Percentiles rank a stretch among this genome's conserved stretches.
Conservation (phyloP, 1,140 invertebrate species). For the Ostrea denselamellosa region DNA sequence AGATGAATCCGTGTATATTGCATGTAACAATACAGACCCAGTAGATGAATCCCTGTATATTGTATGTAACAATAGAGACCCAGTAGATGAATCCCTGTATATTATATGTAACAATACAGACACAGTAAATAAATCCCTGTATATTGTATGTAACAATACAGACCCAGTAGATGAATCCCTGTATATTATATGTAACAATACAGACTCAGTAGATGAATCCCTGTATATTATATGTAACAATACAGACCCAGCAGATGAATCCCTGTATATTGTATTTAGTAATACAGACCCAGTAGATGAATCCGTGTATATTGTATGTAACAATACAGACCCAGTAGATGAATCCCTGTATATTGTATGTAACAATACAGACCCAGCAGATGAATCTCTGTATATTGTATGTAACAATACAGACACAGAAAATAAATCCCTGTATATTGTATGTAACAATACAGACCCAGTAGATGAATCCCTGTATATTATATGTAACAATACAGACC, state of each 20-base stretch:
- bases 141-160: not conserved
- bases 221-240: conserved; percentile 80
- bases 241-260: conserved; percentile 29
- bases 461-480: conserved; percentile 83
- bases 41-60: conserved; percentile 83
- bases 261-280: conserved; percentile 82
- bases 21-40: conserved; percentile 13
- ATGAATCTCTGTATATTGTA: not conserved
- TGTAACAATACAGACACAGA: conserved; percentile 1
- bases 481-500: conserved; percentile 19
- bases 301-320: not conserved
- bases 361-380: conserved; percentile 21
- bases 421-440: conserved; percentile 83
- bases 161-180: conserved; percentile 80
- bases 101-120: not conserved
- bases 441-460: conserved; percentile 19
- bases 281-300: conserved; percentile 30
- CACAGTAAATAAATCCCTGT: conserved; percentile 83
- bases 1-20: not conserved
- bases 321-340: conserved; percentile 15
- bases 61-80: conserved; percentile 18
- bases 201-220: conserved; percentile 76
- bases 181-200: conserved; percentile 78
- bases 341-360: conserved; percentile 82
- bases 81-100: conserved; percentile 83